phyloP scores from a whole-genome alignment of 2,113 vertebrate species.

The Anas platyrhynchos region DNA sequence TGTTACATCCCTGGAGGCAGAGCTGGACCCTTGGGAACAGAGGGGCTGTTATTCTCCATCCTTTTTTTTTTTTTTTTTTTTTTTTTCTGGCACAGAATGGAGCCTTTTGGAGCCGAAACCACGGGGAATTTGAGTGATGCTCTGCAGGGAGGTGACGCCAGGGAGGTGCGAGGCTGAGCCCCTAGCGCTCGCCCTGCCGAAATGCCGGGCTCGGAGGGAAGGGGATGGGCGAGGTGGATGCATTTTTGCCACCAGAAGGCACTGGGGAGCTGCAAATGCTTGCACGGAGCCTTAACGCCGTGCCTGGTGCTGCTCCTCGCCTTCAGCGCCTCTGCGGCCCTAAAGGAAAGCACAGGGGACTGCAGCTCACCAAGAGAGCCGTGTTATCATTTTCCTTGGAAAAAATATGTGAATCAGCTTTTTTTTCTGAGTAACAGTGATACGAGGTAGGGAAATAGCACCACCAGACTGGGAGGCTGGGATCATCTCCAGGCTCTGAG shows the following conservation, averaged over 20 bases:
- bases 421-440: not conserved
- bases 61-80: not conserved
- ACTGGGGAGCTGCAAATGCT: constrained; percentile 14
- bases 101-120: not conserved
- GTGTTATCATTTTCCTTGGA: not conserved
- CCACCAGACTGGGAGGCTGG: too few species aligned
- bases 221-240: not conserved
- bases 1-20: fast-evolving
- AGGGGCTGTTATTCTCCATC: not conserved
- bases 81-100: not conserved
- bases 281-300: not conserved
- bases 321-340: not conserved
- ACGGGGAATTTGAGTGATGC: not conserved
- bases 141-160: not conserved
- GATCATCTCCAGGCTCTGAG: not conserved
- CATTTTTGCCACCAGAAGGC: constrained; percentile 65
- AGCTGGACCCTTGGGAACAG: not conserved
- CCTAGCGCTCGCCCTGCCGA: not conserved
- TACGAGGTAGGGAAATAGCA: not conserved
- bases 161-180: not conserved
- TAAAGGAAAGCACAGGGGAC: not conserved
- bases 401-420: not conserved
- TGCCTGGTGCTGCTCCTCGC: not conserved
- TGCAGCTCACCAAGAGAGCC: not conserved
- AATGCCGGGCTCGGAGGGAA: not conserved